Evolutionary conservation across 1,140 invertebrate species (phyloP), one percentile per base, ranked within the genome.

Genomic region (Nasonia vitripennis): DNA sequence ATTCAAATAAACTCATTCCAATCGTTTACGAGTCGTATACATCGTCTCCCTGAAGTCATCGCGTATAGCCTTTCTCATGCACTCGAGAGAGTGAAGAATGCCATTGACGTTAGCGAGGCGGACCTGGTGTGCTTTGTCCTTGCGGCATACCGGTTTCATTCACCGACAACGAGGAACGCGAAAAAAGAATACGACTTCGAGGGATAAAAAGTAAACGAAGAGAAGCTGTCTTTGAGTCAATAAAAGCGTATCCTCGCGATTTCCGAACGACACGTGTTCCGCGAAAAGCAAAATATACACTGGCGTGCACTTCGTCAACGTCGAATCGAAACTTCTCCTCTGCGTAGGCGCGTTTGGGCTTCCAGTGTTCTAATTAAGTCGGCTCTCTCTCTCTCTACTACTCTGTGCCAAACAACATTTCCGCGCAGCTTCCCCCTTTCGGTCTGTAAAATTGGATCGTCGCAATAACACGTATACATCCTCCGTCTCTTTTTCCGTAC

Each of bases 361-460:
- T 17, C 68, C 31, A 34, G 23, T 34, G 68, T 34, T 71, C 68
- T 71, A 71, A 71, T 71, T 71, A 71, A 71, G 68, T 71, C 68
- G 6, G 62, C 20, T n/a, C 9, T 71, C 55, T 0, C 23, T 2
- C 4, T 20, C 17, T 31, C 27, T 11, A 7, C 68, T 71, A 12
- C 68, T 17, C 10, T 7, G 9, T 12, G 9, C 34, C 68, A 71
- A 71, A 31, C 12, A 71, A 71, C 27, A 31, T 31, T 71, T 71
- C 20, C 23, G 27, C 67, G 67, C 23, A 70, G 67, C 2, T 70
- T 27, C 23, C 11, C 12, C 51, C 17, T 55, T 55, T 51, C 14
- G n/a, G 12, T 78, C 2, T 14, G 48, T 9, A 62, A 62, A 17
- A n/a, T n/a, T 0, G 4, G 11, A 17, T 34, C 10, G 7, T 7